A percentile compares a stretch with the other conserved stretches of the same genome.
Evolutionary conservation across 2,113 vertebrate species (phyloP).

Genomic region (Heterochromis multidens): DNA sequence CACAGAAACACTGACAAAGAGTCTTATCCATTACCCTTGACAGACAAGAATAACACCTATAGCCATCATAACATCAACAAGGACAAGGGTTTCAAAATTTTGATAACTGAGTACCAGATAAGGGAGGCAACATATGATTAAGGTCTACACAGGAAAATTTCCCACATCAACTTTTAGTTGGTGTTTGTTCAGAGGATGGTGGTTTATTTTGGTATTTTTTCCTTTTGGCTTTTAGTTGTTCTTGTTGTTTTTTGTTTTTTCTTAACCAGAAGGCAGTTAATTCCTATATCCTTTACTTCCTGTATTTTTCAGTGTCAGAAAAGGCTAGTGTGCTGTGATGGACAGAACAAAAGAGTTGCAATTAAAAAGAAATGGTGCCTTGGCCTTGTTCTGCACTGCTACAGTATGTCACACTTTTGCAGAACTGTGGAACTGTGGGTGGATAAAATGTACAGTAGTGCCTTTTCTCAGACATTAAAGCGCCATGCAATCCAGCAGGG

Average conservation of each 20-base stretch:
- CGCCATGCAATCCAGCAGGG: neutral
- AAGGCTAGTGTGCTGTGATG: accelerated
- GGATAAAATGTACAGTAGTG: neutral
- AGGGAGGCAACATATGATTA: neutral
- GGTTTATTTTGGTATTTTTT: neutral
- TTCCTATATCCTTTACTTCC: neutral
- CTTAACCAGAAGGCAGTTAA: neutral
- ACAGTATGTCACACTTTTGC: neutral
- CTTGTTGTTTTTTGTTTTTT: neutral
- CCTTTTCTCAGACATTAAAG: neutral
- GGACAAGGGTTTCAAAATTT: neutral
- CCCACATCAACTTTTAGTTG: neutral
- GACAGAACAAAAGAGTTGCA: neutral
- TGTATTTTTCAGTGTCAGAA: neutral
- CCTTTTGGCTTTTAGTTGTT: accelerated
- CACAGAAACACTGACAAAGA: neutral
- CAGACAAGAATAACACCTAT: neutral
- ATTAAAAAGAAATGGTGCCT: neutral
- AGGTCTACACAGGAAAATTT: neutral
- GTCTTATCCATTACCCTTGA: neutral
- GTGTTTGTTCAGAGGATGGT: neutral
- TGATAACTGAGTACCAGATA: neutral
- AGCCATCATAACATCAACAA: neutral
- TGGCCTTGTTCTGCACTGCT: neutral
- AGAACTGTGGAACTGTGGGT: neutral